phyloP scores from a whole-genome alignment of 2,113 vertebrate species.

The Seriola rivoliana region DNA sequence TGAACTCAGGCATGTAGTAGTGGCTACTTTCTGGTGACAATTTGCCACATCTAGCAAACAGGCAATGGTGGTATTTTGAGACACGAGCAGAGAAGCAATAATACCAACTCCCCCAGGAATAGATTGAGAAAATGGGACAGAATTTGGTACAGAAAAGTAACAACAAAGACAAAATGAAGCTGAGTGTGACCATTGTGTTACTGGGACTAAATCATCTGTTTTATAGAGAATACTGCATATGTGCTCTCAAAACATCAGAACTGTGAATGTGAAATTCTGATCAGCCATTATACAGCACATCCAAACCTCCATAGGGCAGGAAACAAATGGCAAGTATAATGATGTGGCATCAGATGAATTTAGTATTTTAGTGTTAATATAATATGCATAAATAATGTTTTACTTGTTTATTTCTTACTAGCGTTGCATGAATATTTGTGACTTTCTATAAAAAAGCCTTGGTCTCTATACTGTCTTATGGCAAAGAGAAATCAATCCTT shows the following conservation, averaged over 20 bases:
- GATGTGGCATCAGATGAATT: not conserved
- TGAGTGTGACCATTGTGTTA: not conserved
- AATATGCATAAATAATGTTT: too few relatives aligned
- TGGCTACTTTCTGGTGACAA: not conserved
- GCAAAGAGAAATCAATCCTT: not conserved
- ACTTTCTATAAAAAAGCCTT: not conserved
- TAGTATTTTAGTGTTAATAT: too few relatives aligned
- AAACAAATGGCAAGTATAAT: not conserved
- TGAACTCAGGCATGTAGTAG: not conserved
- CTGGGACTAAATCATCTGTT: not conserved
- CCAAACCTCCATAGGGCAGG: not conserved
- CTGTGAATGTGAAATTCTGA: not conserved
- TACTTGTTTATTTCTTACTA: not conserved
- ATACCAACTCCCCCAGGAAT: constrained; percentile 8
- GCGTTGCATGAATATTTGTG: not conserved
- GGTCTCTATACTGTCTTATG: not conserved
- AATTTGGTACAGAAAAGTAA: not conserved
- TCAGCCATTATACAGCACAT: not conserved
- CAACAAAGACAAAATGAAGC: not conserved
- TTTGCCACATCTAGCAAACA: constrained; percentile 30
- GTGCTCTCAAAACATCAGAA: not conserved
- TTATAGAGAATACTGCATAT: not conserved
- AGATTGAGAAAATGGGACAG: not conserved
- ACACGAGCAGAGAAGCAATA: not conserved
- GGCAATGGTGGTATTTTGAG: constrained; percentile 20